These are phyloP conservation scores for Petrolisthes cinctipes DNA, from an alignment of 2,888 invertebrate species.

Conservation along the genomic window DNA sequence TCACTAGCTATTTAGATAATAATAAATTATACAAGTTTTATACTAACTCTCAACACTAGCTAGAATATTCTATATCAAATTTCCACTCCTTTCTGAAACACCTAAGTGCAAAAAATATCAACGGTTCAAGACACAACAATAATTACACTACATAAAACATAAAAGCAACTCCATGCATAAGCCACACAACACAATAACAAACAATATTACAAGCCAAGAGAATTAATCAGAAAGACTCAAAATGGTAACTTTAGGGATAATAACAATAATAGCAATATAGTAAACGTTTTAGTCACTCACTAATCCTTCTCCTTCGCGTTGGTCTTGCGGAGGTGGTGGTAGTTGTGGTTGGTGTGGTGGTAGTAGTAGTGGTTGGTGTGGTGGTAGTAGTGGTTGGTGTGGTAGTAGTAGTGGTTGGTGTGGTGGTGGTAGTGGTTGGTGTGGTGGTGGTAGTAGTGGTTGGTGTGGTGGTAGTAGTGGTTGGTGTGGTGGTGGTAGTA, in stretches of 20 bases:
- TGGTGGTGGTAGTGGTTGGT: too few relatives aligned
- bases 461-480: background rate
- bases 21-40: too few relatives aligned
- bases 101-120: background rate
- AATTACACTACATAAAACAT: background rate
- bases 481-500: background rate
- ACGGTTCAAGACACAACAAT: background rate
- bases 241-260: background rate
- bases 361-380: background rate
- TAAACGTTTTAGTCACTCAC: conserved; percentile 24
- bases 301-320: conserved; percentile 26
- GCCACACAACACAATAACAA: background rate
- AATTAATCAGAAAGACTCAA: background rate
- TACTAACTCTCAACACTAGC: too few relatives aligned
- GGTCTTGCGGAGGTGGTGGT: background rate
- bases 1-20: too few relatives aligned
- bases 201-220: background rate
- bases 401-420: too few relatives aligned
- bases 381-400: too few relatives aligned
- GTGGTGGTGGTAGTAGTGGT: background rate
- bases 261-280: background rate
- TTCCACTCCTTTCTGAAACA: background rate
- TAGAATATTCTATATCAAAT: too few relatives aligned
- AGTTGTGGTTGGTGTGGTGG: background rate
- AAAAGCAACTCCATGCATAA: background rate